These are phyloP conservation scores for Gorsachius goisagi DNA, from an alignment of 2,113 vertebrate species.

Conservation along the genomic window DNA sequence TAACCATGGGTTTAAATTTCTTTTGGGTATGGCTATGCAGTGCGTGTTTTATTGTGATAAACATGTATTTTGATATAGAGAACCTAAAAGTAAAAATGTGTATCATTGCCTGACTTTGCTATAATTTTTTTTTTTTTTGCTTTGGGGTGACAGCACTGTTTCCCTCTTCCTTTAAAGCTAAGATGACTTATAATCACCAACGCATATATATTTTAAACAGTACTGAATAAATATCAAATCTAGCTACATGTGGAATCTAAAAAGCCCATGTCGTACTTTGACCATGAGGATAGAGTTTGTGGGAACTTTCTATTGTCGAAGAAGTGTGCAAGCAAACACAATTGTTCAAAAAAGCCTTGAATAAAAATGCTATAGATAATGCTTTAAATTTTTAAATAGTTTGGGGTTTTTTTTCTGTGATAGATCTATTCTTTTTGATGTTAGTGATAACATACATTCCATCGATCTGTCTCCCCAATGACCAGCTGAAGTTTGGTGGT, in stretches of 20 bases:
- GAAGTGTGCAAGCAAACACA: slow-evolving; percentile 13
- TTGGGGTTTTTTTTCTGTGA: slow-evolving; percentile 28
- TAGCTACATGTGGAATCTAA: not conserved
- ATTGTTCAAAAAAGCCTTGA: slow-evolving; percentile 61
- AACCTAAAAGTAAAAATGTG: not conserved
- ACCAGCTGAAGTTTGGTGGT: slow-evolving; percentile 58
- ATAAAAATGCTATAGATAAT: slow-evolving; percentile 64
- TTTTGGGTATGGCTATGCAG: not conserved
- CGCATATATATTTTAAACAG: not conserved
- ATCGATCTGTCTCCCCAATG: slow-evolving; percentile 56
- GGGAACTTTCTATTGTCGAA: slow-evolving; percentile 19
- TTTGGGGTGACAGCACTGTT: not conserved
- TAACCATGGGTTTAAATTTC: not conserved
- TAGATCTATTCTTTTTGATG: slow-evolving; percentile 74
- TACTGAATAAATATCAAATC: not conserved
- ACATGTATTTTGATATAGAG: not conserved
- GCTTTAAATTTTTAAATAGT: slow-evolving; percentile 71
- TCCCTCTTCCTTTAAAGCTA: not conserved
- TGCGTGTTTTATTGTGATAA: not conserved
- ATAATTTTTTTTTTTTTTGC: not conserved
- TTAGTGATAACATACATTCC: slow-evolving; percentile 68
- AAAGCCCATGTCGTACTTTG: not conserved
- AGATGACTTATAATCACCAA: not conserved
- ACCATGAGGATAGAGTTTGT: not conserved
- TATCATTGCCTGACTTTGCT: not conserved